Conservation (phyloP, 2,113 vertebrate species). For the Varanus komodoensis region DNA sequence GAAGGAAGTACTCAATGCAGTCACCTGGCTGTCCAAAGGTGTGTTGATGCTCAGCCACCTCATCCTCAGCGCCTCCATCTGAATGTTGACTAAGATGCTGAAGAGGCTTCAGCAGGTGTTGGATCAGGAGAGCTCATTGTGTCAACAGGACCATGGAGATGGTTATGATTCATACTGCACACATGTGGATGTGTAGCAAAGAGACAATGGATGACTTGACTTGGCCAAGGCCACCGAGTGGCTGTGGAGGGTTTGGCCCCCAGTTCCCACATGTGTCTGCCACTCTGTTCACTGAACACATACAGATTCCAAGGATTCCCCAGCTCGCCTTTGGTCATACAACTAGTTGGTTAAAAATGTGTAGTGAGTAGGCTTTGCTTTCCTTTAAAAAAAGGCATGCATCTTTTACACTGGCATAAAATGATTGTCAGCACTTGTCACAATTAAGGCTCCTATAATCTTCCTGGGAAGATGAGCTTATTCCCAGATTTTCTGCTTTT, state of each 20-base stretch:
- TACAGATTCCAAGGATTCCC: background rate
- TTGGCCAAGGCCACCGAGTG: background rate
- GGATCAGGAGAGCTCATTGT: background rate
- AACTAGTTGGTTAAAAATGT: background rate
- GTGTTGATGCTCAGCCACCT: too few relatives aligned
- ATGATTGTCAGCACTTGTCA: conserved; percentile 32
- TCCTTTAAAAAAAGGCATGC: background rate
- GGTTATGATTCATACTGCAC: conserved; percentile 1
- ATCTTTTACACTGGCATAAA: conserved; percentile 6
- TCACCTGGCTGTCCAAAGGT: too few relatives aligned
- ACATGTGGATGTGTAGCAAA: background rate
- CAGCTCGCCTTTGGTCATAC: background rate
- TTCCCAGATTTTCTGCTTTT: background rate
- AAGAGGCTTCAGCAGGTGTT: background rate
- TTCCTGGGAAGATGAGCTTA: conserved; percentile 2
- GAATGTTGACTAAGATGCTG: background rate
- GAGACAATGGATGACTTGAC: conserved; percentile 1
- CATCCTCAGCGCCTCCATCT: background rate
- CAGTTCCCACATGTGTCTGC: background rate
- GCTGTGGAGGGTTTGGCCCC: background rate
- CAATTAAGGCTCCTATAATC: conserved; percentile 25
- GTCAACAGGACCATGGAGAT: background rate
- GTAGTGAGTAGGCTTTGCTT: background rate
- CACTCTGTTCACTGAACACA: background rate
- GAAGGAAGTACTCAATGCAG: background rate